Conservation (phyloP, 2,113 vertebrate species). For the Lonchura striata region DNA sequence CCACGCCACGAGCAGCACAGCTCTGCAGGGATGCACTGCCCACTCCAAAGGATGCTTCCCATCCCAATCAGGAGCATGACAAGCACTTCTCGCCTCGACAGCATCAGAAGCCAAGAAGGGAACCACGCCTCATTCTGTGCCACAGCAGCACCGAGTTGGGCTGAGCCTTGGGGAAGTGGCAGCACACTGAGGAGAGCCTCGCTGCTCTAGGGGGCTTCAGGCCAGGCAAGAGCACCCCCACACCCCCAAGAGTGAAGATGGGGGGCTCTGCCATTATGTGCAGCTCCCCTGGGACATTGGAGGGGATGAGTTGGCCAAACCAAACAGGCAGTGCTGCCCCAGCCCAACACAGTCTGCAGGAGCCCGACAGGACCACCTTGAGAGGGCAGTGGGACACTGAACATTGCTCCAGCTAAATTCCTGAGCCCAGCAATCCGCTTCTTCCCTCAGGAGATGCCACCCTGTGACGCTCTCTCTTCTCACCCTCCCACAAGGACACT, state of each 20-base stretch:
- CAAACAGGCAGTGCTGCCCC: fast-evolving
- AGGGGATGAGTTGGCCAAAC: background rate
- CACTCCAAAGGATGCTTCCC: background rate
- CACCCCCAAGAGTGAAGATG: fast-evolving
- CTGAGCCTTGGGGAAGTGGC: background rate
- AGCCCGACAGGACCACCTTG: background rate
- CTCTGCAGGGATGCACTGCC: background rate
- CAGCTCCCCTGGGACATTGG: fast-evolving
- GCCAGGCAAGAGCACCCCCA: background rate
- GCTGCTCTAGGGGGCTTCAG: background rate
- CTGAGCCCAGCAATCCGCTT: fast-evolving
- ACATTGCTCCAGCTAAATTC: background rate
- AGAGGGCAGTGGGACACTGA: background rate
- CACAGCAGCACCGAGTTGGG: fast-evolving
- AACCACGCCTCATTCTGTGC: background rate
- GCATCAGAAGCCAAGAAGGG: background rate
- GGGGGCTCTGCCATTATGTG: background rate
- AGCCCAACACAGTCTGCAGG: background rate
- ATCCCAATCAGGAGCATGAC: background rate
- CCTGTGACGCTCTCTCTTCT: background rate
- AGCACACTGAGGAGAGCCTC: background rate
- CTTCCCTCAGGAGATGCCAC: background rate
- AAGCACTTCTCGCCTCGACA: background rate
- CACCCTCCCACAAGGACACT: conserved; percentile 40
- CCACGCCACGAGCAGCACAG: background rate